phyloP scores from a whole-genome alignment of 2,888 invertebrate genomes.

The Drosophila koepferae region DNA sequence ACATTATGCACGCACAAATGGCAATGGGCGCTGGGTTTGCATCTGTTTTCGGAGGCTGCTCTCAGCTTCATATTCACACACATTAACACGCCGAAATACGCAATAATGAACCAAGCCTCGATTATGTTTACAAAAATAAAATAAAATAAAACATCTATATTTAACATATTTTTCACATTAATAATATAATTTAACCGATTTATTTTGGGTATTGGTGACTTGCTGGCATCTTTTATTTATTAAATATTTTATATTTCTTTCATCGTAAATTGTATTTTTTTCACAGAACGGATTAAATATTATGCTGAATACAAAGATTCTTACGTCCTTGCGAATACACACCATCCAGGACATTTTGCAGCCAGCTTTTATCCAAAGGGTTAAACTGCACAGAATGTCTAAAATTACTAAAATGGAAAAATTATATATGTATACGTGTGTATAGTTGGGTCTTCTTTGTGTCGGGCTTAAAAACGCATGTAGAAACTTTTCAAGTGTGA shows the following conservation, averaged over 20 bases:
- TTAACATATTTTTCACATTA: slow-evolving; percentile 22
- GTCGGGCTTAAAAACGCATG: slow-evolving; percentile 76
- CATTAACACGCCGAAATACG: slow-evolving; percentile 53
- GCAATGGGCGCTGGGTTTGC: slow-evolving; percentile 53
- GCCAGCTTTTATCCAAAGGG: slow-evolving; percentile 9
- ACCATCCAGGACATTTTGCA: neutral
- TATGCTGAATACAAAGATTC: neutral
- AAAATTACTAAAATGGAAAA: slow-evolving; percentile 24
- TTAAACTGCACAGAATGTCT: slow-evolving; percentile 26
- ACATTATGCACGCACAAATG: slow-evolving; percentile 61
- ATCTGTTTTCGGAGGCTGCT: slow-evolving; percentile 41
- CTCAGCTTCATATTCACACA: slow-evolving; percentile 59
- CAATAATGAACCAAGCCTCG: slow-evolving; percentile 49
- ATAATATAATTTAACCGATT: neutral
- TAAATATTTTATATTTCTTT: neutral
- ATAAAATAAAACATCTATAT: slow-evolving; percentile 3
- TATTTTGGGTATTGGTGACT: neutral
- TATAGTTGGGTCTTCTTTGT: slow-evolving; percentile 61
- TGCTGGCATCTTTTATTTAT: too few relatives aligned
- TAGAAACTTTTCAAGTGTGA: slow-evolving; percentile 79
- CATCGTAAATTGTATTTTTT: neutral
- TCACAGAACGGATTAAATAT: neutral
- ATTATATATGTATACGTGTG: slow-evolving; percentile 9
- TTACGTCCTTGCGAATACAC: neutral
- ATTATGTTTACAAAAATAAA: neutral